These are phyloP conservation scores for Idaea dimidiata DNA, from an alignment of 2,888 invertebrate species.

Conservation along the genomic window DNA sequence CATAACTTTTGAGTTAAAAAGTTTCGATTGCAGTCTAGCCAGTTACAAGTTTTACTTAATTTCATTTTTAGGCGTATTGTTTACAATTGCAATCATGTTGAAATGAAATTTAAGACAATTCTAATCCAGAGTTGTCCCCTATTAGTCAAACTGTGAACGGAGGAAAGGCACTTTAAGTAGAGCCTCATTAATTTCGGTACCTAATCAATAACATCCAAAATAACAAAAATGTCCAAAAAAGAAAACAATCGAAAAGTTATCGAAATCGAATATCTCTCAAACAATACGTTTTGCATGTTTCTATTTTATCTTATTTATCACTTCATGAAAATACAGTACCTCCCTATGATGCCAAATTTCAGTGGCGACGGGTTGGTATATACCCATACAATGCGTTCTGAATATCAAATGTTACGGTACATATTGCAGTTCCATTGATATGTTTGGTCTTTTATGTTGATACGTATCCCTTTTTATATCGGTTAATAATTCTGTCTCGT, in stretches of 20 bases:
- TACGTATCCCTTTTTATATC: background rate
- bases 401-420: background rate
- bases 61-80: no score
- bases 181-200: no score
- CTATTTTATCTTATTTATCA: constrained; percentile 53
- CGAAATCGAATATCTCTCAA: background rate
- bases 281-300: constrained; percentile 28
- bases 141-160: no score
- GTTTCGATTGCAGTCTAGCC: no score
- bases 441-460: background rate
- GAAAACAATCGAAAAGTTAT: background rate
- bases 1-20: no score
- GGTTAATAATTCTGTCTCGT: background rate
- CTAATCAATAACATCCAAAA: background rate
- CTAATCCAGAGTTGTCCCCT: no score
- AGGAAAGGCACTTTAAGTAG: no score
- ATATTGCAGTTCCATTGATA: background rate
- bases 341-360: constrained; percentile 40
- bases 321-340: constrained; percentile 49
- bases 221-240: background rate
- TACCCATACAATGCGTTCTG: background rate
- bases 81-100: no score
- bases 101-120: no score
- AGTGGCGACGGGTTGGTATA: constrained; percentile 29
- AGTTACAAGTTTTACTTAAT: no score